Conservation (phyloP, 2,888 invertebrate species). For the Siphonodentalium dalli region DNA sequence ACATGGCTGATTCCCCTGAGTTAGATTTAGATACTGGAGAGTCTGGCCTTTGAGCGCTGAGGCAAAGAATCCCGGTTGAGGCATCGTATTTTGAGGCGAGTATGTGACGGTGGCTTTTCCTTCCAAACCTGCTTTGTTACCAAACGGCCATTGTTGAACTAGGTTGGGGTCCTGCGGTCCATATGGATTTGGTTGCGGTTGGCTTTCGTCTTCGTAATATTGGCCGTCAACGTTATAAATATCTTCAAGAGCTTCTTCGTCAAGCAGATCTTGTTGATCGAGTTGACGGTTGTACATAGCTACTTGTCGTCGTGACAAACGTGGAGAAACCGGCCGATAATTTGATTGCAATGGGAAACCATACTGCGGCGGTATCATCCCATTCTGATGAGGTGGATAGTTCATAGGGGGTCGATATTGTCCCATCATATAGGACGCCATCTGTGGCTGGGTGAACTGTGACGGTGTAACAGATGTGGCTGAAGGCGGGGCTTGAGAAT, state of each 20-base stretch:
- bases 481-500: slow-evolving; percentile 1
- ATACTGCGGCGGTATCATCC: too few relatives aligned
- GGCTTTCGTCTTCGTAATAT: slow-evolving; percentile 39
- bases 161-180: slow-evolving; percentile 42
- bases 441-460: slow-evolving; percentile 26
- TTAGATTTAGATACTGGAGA: slow-evolving; percentile 45
- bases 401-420: too few relatives aligned
- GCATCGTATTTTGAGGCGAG: slow-evolving; percentile 35
- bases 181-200: slow-evolving; percentile 31
- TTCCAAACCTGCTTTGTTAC: slow-evolving; percentile 42
- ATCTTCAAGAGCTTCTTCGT: slow-evolving; percentile 29
- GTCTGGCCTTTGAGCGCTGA: slow-evolving; percentile 47
- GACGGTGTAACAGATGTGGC: slow-evolving; percentile 13
- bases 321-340: too few relatives aligned
- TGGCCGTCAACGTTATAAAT: slow-evolving; percentile 41
- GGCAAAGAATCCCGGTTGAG: slow-evolving; percentile 42
- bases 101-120: slow-evolving; percentile 48
- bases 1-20: too few relatives aligned
- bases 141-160: slow-evolving; percentile 53
- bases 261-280: background rate
- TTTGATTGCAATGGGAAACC: too few relatives aligned
- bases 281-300: background rate
- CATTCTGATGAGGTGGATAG: too few relatives aligned
- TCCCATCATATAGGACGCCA: slow-evolving; percentile 28
- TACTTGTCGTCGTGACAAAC: too few relatives aligned